Evolutionary conservation across 1,140 invertebrate genomes (phyloP).

Genomic region (Berghia stephanieae): DNA sequence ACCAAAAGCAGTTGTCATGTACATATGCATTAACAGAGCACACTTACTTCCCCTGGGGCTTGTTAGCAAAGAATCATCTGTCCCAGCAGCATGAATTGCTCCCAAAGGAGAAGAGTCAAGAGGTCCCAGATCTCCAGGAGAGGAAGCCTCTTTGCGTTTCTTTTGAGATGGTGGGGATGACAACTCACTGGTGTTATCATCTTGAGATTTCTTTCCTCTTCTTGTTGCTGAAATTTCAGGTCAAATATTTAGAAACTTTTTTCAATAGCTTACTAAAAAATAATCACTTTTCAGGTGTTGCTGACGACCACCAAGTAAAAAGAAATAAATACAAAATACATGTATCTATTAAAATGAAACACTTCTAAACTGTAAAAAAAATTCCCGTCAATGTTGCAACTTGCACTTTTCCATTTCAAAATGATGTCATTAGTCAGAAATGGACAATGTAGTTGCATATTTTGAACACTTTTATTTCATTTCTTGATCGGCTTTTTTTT

Average conservation of each 20-base stretch:
- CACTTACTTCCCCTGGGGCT: conserved; percentile 54
- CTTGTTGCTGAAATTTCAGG: conserved; percentile 38
- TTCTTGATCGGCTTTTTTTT: too few relatives aligned
- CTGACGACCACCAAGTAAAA: neutral
- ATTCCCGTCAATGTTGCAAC: too few relatives aligned
- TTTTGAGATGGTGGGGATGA: conserved; percentile 51
- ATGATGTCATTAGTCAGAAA: too few relatives aligned
- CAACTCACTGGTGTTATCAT: conserved; percentile 32
- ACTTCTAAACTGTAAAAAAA: too few relatives aligned
- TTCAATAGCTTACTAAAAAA: neutral
- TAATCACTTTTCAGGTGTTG: neutral
- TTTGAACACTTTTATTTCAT: too few relatives aligned
- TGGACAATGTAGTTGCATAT: too few relatives aligned
- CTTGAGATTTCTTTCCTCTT: conserved; percentile 42
- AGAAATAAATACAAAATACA: neutral
- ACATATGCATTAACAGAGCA: neutral
- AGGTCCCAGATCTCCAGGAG: conserved; percentile 49
- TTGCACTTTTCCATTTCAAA: too few relatives aligned
- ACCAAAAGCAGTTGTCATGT: neutral
- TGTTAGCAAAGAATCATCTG: conserved; percentile 56
- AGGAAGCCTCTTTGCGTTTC: conserved; percentile 45
- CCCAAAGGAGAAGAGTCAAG: conserved; percentile 51
- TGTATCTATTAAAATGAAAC: too few relatives aligned
- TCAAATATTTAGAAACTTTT: too few relatives aligned
- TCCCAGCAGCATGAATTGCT: conserved; percentile 22